Percentiles rank a stretch among this genome's conserved stretches.
These are phyloP conservation scores for Lasioglossum oenotherae DNA, from an alignment of 2,888 invertebrate genomes.

Conservation along the genomic window DNA sequence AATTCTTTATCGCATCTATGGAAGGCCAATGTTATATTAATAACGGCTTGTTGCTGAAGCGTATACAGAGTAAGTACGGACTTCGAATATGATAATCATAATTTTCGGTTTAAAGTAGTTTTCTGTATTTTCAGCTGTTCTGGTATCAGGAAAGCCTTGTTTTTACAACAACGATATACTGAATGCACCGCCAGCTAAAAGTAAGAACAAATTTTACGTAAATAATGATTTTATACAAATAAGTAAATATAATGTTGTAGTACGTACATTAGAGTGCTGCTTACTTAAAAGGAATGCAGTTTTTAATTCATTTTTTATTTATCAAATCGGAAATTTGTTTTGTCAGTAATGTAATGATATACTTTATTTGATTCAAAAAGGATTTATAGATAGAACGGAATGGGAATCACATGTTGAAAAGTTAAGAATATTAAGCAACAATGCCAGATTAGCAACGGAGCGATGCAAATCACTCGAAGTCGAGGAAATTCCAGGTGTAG, in stretches of 20 bases:
- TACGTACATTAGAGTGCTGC: not conserved
- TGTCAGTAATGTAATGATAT: not conserved
- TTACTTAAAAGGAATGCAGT: not conserved
- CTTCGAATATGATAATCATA: not conserved
- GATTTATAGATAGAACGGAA: constrained; percentile 77
- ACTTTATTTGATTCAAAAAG: constrained; percentile 57
- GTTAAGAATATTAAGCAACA: constrained; percentile 75
- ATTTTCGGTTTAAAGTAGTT: constrained; percentile 25
- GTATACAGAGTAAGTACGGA: constrained; percentile 90
- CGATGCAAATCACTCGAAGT: constrained; percentile 73
- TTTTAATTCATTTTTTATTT: not conserved
- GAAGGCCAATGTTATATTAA: constrained; percentile 90
- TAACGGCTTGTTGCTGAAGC: constrained; percentile 90
- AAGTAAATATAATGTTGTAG: not conserved
- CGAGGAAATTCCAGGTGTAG: constrained; percentile 74
- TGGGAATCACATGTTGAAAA: constrained; percentile 81
- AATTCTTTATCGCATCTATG: constrained; percentile 90
- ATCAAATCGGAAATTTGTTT: not conserved
- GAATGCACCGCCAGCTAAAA: constrained; percentile 58
- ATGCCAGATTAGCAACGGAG: constrained; percentile 76
- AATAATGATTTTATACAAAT: not conserved
- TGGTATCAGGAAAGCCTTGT: constrained; percentile 87
- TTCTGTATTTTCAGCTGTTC: constrained; percentile 85
- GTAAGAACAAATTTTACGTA: constrained; percentile 55
- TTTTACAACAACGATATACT: constrained; percentile 83